These are phyloP conservation scores for Acronicta leporina DNA, from an alignment of 2,888 invertebrate genomes.

Conservation along the genomic window DNA sequence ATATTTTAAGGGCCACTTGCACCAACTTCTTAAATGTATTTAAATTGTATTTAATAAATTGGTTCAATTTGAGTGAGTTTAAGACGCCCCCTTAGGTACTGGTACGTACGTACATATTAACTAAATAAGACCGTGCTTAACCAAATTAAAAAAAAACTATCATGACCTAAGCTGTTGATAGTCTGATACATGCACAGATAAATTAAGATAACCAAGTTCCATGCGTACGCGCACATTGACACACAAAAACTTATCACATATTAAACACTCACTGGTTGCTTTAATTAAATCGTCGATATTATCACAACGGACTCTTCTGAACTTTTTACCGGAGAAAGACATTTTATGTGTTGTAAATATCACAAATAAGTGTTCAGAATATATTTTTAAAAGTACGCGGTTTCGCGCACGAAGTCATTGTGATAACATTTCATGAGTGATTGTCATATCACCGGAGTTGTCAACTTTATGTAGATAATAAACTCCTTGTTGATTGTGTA, in stretches of 20 bases:
- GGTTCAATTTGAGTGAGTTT: too few species aligned
- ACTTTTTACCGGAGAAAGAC: slow-evolving; percentile 79
- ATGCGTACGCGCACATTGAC: not conserved
- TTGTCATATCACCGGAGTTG: slow-evolving; percentile 26
- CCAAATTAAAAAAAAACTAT: not conserved
- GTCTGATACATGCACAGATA: too few species aligned
- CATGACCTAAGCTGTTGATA: too few species aligned
- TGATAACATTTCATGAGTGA: slow-evolving; percentile 44
- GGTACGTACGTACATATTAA: not conserved
- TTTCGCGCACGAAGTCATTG: slow-evolving; percentile 22
- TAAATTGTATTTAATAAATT: too few species aligned
- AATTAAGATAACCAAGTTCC: not conserved
- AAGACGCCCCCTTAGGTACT: not conserved
- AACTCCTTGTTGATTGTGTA: not conserved
- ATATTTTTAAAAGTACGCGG: slow-evolving; percentile 14
- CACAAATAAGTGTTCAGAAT: slow-evolving; percentile 13
- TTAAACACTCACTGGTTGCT: slow-evolving; percentile 70
- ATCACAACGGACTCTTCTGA: slow-evolving; percentile 68
- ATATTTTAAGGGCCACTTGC: too few species aligned
- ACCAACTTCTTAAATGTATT: too few species aligned
- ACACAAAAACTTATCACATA: not conserved
- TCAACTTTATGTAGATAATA: not conserved
- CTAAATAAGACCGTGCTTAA: not conserved
- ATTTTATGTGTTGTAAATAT: slow-evolving; percentile 52
- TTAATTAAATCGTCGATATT: slow-evolving; percentile 72